These are phyloP conservation scores for Porites lutea DNA, from an alignment of 64 coral and sea anemone genomes.

Conservation along the genomic window DNA sequence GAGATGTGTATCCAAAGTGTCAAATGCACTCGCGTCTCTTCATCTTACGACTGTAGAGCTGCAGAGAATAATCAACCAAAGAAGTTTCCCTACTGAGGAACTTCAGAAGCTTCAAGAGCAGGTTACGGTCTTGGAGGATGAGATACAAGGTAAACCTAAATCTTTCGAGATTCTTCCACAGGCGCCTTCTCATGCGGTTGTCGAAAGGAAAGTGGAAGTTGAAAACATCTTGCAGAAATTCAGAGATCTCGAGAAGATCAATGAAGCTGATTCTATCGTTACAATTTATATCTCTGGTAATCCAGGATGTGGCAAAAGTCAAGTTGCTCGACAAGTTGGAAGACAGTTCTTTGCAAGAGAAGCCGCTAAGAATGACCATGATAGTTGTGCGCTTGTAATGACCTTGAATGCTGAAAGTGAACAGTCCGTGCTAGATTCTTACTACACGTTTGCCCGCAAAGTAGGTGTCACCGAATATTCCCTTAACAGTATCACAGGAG, in stretches of 20 bases:
- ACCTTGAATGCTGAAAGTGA: constrained; percentile 54
- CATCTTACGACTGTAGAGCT: constrained; percentile 30
- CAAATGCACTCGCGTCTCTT: constrained; percentile 28
- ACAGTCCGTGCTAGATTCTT: constrained; percentile 44
- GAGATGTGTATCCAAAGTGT: neutral
- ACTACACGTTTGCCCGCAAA: constrained; percentile 15
- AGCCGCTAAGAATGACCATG: neutral
- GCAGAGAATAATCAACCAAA: constrained; percentile 1
- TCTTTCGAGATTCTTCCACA: constrained; percentile 55
- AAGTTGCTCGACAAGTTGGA: constrained; percentile 15
- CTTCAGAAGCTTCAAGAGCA: constrained; percentile 30
- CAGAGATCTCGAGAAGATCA: neutral
- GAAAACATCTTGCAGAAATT: neutral
- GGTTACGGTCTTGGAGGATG: neutral
- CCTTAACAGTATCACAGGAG: neutral
- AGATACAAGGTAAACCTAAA: neutral
- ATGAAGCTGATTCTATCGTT: neutral
- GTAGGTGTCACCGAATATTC: constrained; percentile 38
- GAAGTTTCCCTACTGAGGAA: constrained; percentile 13
- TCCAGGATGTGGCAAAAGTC: constrained; percentile 19
- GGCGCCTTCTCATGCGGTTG: constrained; percentile 44
- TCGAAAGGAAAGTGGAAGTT: neutral
- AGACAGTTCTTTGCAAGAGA: constrained; percentile 33
- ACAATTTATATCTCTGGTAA: neutral
- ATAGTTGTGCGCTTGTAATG: constrained; percentile 38